Evolutionary conservation across 1,140 invertebrate genomes (phyloP).

Genomic region (Hycleus cichorii): DNA sequence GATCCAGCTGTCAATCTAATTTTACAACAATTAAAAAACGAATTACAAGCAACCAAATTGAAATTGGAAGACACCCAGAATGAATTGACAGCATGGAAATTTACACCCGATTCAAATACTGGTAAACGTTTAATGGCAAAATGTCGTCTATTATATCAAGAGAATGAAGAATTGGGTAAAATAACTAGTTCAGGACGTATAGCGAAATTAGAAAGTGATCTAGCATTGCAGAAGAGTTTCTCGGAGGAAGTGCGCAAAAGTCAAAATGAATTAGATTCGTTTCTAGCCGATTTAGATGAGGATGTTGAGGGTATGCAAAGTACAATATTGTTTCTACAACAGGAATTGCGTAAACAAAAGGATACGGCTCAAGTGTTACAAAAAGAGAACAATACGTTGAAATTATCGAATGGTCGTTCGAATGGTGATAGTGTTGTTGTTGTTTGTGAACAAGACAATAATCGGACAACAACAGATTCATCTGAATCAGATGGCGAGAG

Average conservation of each 20-base stretch:
- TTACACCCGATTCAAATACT: slow-evolving; percentile 96
- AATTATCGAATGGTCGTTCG: slow-evolving; percentile 15
- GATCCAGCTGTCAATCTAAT: slow-evolving; percentile 95
- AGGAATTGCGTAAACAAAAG: slow-evolving; percentile 75
- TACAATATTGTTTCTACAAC: slow-evolving; percentile 89
- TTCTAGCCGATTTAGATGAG: slow-evolving; percentile 92
- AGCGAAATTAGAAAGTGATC: slow-evolving; percentile 91
- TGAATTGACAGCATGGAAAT: slow-evolving; percentile 97
- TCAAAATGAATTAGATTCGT: slow-evolving; percentile 92
- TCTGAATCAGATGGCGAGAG: slow-evolving; percentile 45
- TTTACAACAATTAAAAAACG: slow-evolving; percentile 85
- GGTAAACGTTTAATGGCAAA: slow-evolving; percentile 97
- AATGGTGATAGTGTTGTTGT: slow-evolving; percentile 35
- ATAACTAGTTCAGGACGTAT: slow-evolving; percentile 91
- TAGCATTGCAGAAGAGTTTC: slow-evolving; percentile 91
- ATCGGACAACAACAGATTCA: slow-evolving; percentile 25
- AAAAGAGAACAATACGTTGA: slow-evolving; percentile 37
- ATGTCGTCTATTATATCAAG: slow-evolving; percentile 90
- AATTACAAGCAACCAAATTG: slow-evolving; percentile 80
- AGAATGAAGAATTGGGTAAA: slow-evolving; percentile 96
- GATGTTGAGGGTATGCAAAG: slow-evolving; percentile 98
- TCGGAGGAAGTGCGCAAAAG: slow-evolving; percentile 96
- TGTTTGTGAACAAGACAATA: slow-evolving; percentile 40
- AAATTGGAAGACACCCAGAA: slow-evolving; percentile 96
- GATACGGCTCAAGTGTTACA: slow-evolving; percentile 47